A percentile compares a stretch with the other conserved stretches of the same genome.
Conservation (phyloP, 2,113 vertebrate species). For the Tupaia tana region DNA sequence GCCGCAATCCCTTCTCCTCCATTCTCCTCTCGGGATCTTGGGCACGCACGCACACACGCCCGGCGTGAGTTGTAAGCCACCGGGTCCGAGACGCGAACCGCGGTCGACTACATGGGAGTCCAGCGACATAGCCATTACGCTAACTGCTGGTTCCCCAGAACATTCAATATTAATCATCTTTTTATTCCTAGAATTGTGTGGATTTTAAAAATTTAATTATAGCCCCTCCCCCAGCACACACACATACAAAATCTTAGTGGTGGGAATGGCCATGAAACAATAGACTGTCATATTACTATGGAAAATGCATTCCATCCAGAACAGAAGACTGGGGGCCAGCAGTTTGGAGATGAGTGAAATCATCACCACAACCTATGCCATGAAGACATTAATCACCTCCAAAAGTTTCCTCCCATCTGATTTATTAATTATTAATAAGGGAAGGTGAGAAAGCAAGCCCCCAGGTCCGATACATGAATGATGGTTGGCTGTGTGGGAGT, state of each 20-base stretch:
- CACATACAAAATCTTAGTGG: background rate
- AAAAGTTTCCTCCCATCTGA: background rate
- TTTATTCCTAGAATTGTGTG: background rate
- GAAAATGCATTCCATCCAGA: background rate
- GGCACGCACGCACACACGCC: too few relatives aligned
- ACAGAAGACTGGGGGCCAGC: background rate
- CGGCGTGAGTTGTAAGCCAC: too few relatives aligned
- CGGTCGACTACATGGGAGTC: too few relatives aligned
- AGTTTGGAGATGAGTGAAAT: background rate
- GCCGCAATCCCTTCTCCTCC: too few relatives aligned
- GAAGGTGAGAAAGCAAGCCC: too few relatives aligned
- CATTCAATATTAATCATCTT: accelerated
- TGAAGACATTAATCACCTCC: background rate
- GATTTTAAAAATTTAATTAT: background rate
- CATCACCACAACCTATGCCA: background rate
- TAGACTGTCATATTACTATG: background rate
- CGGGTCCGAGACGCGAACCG: too few relatives aligned
- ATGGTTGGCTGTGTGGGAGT: too few relatives aligned
- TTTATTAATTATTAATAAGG: background rate
- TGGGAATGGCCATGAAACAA: background rate
- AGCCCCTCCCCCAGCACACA: background rate
- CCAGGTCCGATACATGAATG: too few relatives aligned
- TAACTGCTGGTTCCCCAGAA: too few relatives aligned
- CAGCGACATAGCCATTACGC: too few relatives aligned
- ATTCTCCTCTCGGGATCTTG: too few relatives aligned